Evolutionary conservation across 2,888 invertebrate species (phyloP).

Genomic region (Lumbricus terrestris): DNA sequence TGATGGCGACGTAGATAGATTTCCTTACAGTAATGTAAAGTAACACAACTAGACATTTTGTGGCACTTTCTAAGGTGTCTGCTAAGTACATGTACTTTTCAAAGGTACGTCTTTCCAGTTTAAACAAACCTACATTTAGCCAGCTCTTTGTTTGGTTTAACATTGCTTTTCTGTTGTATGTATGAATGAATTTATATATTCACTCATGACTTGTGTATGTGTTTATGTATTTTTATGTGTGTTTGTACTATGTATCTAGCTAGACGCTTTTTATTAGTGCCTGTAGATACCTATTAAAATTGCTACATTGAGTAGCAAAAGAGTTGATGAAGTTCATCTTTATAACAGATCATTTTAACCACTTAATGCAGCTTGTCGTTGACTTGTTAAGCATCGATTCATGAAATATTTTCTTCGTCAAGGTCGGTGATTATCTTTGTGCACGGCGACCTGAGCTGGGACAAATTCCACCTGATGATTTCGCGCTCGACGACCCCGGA

Average conservation of each 20-base stretch:
- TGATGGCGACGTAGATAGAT: no score
- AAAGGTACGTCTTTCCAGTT: background rate
- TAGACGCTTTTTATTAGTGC: background rate
- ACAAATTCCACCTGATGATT: conserved; percentile 93
- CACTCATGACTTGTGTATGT: background rate
- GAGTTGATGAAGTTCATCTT: background rate
- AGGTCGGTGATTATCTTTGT: conserved; percentile 85
- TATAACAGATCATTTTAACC: background rate
- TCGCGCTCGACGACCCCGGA: conserved; percentile 95
- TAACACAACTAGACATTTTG: no score
- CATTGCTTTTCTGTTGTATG: no score
- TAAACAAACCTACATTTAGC: no score
- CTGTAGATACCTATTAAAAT: background rate
- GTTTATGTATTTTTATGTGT: background rate
- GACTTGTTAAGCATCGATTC: background rate
- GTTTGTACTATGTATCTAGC: no score
- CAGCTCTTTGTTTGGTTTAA: no score
- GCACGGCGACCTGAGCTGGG: conserved; percentile 88
- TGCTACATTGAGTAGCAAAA: background rate
- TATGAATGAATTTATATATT: no score
- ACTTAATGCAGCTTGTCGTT: no score
- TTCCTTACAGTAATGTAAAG: no score
- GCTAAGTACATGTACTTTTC: background rate
- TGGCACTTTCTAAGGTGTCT: background rate
- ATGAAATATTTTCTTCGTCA: background rate